These are phyloP conservation scores for Microtus oregoni DNA, from an alignment of 2,113 vertebrate species.

Conservation along the genomic window DNA sequence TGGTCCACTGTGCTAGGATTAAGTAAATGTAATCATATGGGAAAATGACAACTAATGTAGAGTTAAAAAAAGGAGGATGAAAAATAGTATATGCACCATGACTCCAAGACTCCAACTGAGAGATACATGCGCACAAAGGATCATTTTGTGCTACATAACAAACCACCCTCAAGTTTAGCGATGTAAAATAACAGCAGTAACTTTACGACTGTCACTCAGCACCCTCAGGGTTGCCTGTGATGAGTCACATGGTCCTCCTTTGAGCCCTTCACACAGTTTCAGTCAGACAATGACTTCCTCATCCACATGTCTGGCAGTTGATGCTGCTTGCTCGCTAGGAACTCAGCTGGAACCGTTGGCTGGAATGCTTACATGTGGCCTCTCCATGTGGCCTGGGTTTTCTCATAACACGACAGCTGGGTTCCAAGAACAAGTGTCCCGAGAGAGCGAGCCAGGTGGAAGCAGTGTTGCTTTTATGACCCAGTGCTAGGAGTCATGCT, in stretches of 20 bases:
- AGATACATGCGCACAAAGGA: background rate
- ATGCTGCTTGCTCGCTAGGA: conserved; percentile 21
- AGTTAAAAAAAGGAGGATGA: background rate
- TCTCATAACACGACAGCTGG: conserved; percentile 21
- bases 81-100: background rate
- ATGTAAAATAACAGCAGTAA: background rate
- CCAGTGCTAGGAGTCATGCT: background rate
- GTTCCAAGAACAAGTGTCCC: conserved; percentile 49
- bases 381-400: conserved; percentile 56
- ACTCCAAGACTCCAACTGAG: background rate
- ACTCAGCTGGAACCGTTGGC: conserved; percentile 5
- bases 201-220: conserved; percentile 23
- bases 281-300: conserved; percentile 30
- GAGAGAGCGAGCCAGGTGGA: conserved; percentile 14
- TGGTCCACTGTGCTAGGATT: background rate
- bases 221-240: background rate
- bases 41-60: background rate
- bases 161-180: background rate
- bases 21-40: background rate
- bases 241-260: conserved; percentile 23
- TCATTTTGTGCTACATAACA: conserved; percentile 21
- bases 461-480: conserved; percentile 50
- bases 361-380: conserved; percentile 42
- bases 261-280: background rate
- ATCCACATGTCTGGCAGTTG: conserved; percentile 49